A percentile compares a stretch with the other conserved stretches of the same genome.
phyloP scores from a whole-genome alignment of 2,888 invertebrate genomes.

The Lingula anatina region DNA sequence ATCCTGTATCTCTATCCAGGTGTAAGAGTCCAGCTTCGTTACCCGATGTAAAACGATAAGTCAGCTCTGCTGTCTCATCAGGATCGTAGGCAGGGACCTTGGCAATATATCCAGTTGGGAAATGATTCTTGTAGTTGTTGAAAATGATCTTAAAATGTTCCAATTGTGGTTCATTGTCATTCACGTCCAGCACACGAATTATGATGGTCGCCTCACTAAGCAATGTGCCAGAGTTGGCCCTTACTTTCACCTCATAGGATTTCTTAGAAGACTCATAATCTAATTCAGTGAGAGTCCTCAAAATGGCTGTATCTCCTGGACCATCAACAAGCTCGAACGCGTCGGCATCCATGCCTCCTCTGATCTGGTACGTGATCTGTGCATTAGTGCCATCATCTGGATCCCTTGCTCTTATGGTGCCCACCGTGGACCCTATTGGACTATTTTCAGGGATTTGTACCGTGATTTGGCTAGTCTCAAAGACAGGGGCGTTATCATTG shows the following conservation, averaged over 20 bases:
- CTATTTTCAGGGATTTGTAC: conserved; percentile 92
- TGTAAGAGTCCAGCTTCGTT: conserved; percentile 87
- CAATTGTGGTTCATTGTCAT: conserved; percentile 89
- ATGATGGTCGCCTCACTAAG: conserved; percentile 84
- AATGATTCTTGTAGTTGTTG: conserved; percentile 90
- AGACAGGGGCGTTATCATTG: conserved; percentile 89
- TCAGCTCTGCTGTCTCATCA: conserved; percentile 69
- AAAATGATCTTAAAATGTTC: conserved; percentile 89
- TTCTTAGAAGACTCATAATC: conserved; percentile 95
- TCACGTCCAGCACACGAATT: conserved; percentile 81
- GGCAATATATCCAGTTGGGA: conserved; percentile 87
- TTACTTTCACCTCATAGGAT: conserved; percentile 78
- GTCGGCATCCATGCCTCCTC: conserved; percentile 75
- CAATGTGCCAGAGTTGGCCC: conserved; percentile 85
- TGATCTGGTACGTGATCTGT: conserved; percentile 88
- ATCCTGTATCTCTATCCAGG: conserved; percentile 76
- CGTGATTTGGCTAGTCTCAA: conserved; percentile 80
- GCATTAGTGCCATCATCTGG: conserved; percentile 91
- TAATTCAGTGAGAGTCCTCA: conserved; percentile 82
- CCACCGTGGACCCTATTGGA: conserved; percentile 91
- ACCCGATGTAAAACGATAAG: conserved; percentile 79
- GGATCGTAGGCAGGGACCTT: conserved; percentile 90
- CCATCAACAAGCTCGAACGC: conserved; percentile 66
- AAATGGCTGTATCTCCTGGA: conserved; percentile 71
- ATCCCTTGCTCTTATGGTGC: conserved; percentile 84